phyloP scores from a whole-genome alignment of 2,888 invertebrate genomes.

The Meteorus cinctellus region DNA sequence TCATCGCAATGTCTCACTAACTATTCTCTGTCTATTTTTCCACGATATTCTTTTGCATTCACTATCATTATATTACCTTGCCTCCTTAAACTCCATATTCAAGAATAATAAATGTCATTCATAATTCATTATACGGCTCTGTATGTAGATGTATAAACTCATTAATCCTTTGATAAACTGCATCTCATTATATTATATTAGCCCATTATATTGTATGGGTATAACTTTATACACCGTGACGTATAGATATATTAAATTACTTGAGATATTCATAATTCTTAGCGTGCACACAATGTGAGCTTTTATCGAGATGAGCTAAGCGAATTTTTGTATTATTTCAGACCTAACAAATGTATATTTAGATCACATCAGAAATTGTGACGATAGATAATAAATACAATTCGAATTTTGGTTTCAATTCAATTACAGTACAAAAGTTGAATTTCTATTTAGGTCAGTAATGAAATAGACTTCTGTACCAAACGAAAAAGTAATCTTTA shows the following conservation, averaged over 20 bases:
- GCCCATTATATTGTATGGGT: slow-evolving; percentile 46
- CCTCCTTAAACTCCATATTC: slow-evolving; percentile 52
- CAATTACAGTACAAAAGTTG: too few relatives aligned
- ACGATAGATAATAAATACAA: too few relatives aligned
- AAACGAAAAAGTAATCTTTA: too few relatives aligned
- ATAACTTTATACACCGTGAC: slow-evolving; percentile 20
- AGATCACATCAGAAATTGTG: too few relatives aligned
- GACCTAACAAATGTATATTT: too few relatives aligned
- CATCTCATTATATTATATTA: slow-evolving; percentile 65
- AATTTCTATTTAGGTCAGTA: too few relatives aligned
- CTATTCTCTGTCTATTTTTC: slow-evolving; percentile 43
- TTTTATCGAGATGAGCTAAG: background rate
- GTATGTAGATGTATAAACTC: slow-evolving; percentile 49
- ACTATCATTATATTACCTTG: slow-evolving; percentile 42
- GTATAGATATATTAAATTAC: slow-evolving; percentile 15
- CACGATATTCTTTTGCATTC: slow-evolving; percentile 51
- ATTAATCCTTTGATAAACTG: slow-evolving; percentile 69
- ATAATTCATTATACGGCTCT: slow-evolving; percentile 63
- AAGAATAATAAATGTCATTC: slow-evolving; percentile 66
- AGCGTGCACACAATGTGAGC: background rate
- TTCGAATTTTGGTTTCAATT: too few relatives aligned
- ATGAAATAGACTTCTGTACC: too few relatives aligned
- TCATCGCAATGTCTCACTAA: slow-evolving; percentile 33
- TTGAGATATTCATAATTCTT: slow-evolving; percentile 1
- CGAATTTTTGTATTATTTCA: too few relatives aligned